phyloP scores from a whole-genome alignment of 2,888 invertebrate species.

The Drosophila robusta region DNA sequence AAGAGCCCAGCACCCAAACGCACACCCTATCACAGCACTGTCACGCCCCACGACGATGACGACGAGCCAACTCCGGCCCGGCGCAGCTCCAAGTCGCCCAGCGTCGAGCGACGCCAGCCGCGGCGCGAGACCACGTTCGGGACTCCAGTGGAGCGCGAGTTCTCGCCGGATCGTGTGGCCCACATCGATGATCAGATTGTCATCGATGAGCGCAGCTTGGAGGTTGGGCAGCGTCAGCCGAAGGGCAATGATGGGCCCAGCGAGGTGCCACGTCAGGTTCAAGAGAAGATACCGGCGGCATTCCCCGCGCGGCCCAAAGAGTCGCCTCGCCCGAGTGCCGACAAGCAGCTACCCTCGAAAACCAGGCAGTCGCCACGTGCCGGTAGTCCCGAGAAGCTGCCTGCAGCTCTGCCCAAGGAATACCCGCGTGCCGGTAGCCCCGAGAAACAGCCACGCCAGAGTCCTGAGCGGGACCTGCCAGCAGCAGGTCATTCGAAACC shows the following conservation, averaged over 20 bases:
- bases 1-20: constrained; percentile 67
- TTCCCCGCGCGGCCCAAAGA: constrained; percentile 23
- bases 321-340: constrained; percentile 31
- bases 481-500: constrained; percentile 5
- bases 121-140: constrained; percentile 75
- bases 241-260: constrained; percentile 21
- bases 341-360: constrained; percentile 23
- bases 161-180: constrained; percentile 38
- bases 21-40: constrained; percentile 47
- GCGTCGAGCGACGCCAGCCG: constrained; percentile 68
- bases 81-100: constrained; percentile 66
- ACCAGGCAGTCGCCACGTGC: constrained; percentile 28
- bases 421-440: constrained; percentile 34
- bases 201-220: constrained; percentile 43
- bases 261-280: constrained; percentile 17
- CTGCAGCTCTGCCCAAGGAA: constrained; percentile 22
- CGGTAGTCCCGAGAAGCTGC: constrained; percentile 10
- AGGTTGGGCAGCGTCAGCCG: constrained; percentile 12
- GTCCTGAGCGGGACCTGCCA: constrained; percentile 3
- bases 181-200: constrained; percentile 60
- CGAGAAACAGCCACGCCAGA: constrained; percentile 20
- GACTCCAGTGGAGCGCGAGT: constrained; percentile 40
- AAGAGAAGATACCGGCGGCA: constrained; percentile 24
- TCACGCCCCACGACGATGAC: constrained; percentile 13
- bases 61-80: constrained; percentile 34